These are phyloP conservation scores for Scrobipalpa costella DNA, from an alignment of 2,888 invertebrate genomes.

Conservation along the genomic window DNA sequence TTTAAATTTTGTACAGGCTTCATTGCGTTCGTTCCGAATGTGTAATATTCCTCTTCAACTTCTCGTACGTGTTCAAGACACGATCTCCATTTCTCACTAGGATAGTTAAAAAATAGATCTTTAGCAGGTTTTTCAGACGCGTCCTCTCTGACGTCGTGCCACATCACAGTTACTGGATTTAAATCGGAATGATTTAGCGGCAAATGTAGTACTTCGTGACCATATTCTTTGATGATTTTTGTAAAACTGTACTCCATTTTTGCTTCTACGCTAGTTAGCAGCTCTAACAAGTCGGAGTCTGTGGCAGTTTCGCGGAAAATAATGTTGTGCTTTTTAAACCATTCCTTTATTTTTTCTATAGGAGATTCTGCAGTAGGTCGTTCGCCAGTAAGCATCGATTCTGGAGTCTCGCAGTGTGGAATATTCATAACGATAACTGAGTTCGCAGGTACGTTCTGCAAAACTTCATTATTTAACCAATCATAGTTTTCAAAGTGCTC, in stretches of 20 bases:
- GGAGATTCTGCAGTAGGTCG: conserved; percentile 7
- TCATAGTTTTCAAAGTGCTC: conserved; percentile 21
- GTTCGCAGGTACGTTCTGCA: conserved; percentile 14
- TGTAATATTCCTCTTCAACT: conserved; percentile 3
- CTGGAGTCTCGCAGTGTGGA: neutral
- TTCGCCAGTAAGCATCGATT: neutral
- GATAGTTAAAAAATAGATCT: neutral
- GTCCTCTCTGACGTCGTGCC: conserved; percentile 20
- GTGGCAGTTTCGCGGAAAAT: conserved; percentile 21
- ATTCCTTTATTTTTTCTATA: conserved; percentile 17
- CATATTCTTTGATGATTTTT: conserved; percentile 19
- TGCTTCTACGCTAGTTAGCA: neutral
- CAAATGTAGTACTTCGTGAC: conserved; percentile 25
- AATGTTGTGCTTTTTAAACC: conserved; percentile 23
- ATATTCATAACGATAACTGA: conserved; percentile 25
- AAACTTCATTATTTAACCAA: conserved; percentile 22
- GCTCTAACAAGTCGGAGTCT: conserved; percentile 14
- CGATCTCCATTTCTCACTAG: neutral
- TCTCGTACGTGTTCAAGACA: neutral
- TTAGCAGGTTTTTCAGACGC: neutral
- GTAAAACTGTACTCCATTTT: conserved; percentile 4
- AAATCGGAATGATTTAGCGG: conserved; percentile 23
- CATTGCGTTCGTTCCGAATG: neutral
- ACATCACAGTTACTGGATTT: conserved; percentile 21
- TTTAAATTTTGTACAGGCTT: neutral